phyloP scores from a whole-genome alignment of 2,113 vertebrate genomes.

The Vulpes lagopus region DNA sequence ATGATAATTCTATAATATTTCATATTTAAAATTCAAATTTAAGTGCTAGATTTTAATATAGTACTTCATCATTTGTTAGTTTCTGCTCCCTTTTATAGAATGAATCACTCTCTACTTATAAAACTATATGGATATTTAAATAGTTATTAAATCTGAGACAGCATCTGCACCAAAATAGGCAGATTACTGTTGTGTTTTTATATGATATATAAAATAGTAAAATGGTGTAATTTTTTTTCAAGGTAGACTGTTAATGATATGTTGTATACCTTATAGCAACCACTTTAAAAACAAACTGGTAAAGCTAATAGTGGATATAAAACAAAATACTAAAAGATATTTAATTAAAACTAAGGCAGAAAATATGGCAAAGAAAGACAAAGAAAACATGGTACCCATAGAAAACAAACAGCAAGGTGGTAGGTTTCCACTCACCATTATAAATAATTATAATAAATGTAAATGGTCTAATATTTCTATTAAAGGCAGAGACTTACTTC shows the following conservation, averaged over 20 bases:
- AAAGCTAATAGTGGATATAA: neutral
- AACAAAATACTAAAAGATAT: neutral
- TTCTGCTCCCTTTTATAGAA: slow-evolving; percentile 15
- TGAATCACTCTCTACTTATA: neutral
- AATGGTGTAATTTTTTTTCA: neutral
- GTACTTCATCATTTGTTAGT: neutral
- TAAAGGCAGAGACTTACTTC: neutral
- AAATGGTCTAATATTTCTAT: neutral
- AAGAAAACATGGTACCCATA: neutral
- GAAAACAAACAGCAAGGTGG: neutral
- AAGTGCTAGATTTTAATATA: neutral
- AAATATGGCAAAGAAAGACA: neutral
- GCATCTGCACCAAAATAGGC: neutral
- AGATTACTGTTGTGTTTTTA: neutral
- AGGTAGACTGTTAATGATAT: neutral
- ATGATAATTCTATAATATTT: neutral
- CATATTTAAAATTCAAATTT: neutral
- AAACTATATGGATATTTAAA: neutral
- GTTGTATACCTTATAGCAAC: neutral
- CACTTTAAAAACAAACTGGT: neutral
- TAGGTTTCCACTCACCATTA: neutral
- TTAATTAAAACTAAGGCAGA: neutral
- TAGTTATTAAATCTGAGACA: neutral
- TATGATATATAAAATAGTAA: neutral
- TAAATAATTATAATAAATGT: neutral